Evolutionary conservation across 2,888 invertebrate species (phyloP).

Genomic region (Epistrophe eligans): DNA sequence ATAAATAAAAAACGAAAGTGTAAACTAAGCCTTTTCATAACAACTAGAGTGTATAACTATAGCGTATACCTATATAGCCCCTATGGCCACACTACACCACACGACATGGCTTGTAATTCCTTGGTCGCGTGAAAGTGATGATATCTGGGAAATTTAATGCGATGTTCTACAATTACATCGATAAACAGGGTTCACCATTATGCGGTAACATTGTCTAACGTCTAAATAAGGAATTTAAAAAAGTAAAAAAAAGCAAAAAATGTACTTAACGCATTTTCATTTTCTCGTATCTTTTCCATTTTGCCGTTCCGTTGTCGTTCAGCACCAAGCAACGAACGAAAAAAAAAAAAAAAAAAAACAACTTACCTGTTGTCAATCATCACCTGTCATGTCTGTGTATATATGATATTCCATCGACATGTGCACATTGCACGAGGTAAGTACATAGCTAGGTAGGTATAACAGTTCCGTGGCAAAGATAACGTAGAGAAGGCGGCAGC

Average conservation of each 20-base stretch:
- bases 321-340: conserved; percentile 20
- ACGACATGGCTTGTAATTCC: conserved; percentile 36
- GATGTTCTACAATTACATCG: conserved; percentile 60
- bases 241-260: conserved; percentile 2
- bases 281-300: conserved; percentile 11
- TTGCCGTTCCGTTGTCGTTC: conserved; percentile 15
- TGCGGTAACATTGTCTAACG: not conserved
- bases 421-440: conserved; percentile 26
- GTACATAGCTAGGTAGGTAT: not conserved
- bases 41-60: not conserved
- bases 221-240: conserved; percentile 21
- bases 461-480: conserved; percentile 1
- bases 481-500: no score
- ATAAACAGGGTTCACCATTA: conserved; percentile 28
- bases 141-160: conserved; percentile 68
- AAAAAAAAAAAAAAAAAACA: conserved; percentile 2
- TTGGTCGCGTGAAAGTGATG: conserved; percentile 61
- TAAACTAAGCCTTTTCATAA: conserved; percentile 50
- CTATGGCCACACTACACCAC: not conserved
- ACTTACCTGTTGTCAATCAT: conserved; percentile 73
- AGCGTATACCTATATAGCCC: not conserved
- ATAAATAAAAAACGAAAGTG: conserved; percentile 56
- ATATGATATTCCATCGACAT: conserved; percentile 59
- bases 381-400: conserved; percentile 66
- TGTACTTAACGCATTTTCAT: conserved; percentile 47